These are phyloP conservation scores for Coptotermes formosanus DNA, from an alignment of 1,140 invertebrate species.

Conservation along the genomic window DNA sequence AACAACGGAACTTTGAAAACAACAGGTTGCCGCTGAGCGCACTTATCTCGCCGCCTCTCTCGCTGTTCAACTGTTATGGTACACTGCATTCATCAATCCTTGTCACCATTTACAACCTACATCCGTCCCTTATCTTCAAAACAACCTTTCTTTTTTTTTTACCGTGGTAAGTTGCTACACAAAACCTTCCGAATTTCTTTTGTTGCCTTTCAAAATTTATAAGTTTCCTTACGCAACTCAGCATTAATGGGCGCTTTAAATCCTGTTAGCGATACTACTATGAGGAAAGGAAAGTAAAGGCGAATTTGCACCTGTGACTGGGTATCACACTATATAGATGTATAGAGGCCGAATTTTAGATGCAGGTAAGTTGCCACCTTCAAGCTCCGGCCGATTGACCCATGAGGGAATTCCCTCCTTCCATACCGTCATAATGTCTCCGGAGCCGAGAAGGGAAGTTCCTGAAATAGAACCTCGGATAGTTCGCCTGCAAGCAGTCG, in stretches of 20 bases:
- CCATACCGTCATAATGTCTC: too few relatives aligned
- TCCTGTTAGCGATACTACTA: not conserved
- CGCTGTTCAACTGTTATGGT: not conserved
- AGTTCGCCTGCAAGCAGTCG: too few relatives aligned
- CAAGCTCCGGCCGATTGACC: too few relatives aligned
- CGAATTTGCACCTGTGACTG: too few relatives aligned
- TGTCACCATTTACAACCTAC: not conserved
- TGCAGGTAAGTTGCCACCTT: too few relatives aligned
- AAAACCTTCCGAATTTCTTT: not conserved
- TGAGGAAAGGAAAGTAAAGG: too few relatives aligned
- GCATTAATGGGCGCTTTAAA: not conserved
- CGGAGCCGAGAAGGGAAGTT: too few relatives aligned
- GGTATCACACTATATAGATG: too few relatives aligned
- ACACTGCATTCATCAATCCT: not conserved
- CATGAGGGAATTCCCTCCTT: too few relatives aligned
- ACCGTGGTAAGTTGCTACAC: not conserved
- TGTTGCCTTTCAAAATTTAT: not conserved
- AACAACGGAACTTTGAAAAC: not conserved
- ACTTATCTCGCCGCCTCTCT: not conserved
- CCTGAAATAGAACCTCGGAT: too few relatives aligned
- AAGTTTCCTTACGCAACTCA: not conserved
- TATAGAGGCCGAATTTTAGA: too few relatives aligned
- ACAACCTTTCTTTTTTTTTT: not conserved
- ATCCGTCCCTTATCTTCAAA: not conserved
- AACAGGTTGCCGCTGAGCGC: not conserved